Conservation (phyloP, 2,113 vertebrate species). For the Dasyornis broadbenti region DNA sequence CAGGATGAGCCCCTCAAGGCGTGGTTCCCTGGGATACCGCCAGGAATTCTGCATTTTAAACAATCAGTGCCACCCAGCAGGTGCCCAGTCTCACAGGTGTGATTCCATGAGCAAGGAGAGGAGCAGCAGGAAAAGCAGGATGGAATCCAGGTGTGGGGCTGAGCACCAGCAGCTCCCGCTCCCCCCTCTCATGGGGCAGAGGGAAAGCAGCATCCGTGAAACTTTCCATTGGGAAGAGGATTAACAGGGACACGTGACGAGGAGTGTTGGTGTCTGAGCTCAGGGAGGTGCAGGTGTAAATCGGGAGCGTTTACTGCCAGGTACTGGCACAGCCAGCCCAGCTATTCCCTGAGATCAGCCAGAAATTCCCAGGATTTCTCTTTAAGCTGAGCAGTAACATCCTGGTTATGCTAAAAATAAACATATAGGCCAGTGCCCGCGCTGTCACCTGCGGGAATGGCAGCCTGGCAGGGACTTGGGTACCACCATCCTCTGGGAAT, state of each 20-base stretch:
- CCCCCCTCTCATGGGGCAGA: background rate
- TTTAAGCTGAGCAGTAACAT: background rate
- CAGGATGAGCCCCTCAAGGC: background rate
- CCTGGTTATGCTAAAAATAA: background rate
- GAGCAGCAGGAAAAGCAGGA: background rate
- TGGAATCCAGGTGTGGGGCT: background rate
- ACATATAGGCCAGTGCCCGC: background rate
- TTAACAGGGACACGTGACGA: background rate
- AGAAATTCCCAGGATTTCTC: background rate
- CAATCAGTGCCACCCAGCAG: background rate
- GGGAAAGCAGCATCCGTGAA: background rate
- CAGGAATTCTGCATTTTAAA: background rate
- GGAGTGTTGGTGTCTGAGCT: background rate
- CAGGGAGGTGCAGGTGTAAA: background rate
- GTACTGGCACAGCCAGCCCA: rapidly evolving
- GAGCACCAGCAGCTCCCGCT: background rate
- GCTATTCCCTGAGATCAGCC: background rate
- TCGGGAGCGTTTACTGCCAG: background rate
- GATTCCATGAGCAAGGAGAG: background rate
- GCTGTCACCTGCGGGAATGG: background rate
- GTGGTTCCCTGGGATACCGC: background rate
- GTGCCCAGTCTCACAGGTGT: rapidly evolving
- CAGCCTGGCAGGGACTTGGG: background rate
- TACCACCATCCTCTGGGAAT: background rate
- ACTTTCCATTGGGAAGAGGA: background rate